Percentiles rank a stretch among this genome's conserved stretches.
Evolutionary conservation across 2,113 vertebrate genomes (phyloP).

Genomic region (Fulmarus glacialis): DNA sequence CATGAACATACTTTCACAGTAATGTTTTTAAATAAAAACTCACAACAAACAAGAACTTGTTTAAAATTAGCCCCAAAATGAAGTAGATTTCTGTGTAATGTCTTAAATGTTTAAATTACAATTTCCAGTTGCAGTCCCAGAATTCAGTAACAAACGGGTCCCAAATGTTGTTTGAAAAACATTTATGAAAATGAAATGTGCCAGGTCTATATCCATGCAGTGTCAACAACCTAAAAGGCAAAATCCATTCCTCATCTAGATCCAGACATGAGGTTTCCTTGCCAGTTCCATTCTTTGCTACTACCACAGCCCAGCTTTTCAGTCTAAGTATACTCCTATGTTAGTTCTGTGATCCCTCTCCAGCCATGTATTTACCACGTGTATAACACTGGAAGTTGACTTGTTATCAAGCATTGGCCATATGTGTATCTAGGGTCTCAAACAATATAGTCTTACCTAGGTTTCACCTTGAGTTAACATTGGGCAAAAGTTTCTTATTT

Average conservation of each 20-base stretch:
- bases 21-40: background rate
- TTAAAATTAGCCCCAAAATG: background rate
- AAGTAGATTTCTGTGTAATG: background rate
- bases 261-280: background rate
- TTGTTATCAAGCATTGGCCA: background rate
- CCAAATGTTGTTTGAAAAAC: background rate
- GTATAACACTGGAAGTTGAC: background rate
- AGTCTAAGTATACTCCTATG: background rate
- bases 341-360: background rate
- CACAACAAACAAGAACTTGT: background rate
- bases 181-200: background rate
- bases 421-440: background rate
- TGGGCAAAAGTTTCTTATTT: background rate
- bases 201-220: background rate
- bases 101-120: no score
- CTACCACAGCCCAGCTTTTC: background rate
- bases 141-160: background rate
- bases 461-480: background rate
- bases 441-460: background rate
- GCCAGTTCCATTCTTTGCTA: background rate
- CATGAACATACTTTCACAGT: background rate
- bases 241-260: background rate
- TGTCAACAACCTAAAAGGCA: background rate
- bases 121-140: background rate
- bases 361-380: background rate